Conservation (phyloP, 2,888 invertebrate genomes). For the Stenurella melanura region DNA sequence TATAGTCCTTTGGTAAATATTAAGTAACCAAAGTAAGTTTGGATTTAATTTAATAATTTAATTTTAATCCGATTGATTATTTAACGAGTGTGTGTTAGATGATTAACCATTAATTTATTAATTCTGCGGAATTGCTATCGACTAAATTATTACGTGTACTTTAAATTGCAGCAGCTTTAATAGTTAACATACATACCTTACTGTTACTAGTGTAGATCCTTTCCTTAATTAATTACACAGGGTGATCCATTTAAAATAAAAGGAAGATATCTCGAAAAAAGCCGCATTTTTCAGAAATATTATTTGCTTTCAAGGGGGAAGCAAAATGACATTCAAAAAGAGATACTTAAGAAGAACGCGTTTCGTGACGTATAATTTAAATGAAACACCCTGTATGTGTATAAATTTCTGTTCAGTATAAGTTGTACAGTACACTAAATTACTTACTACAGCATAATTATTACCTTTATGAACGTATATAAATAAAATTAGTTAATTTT, state of each 20-base stretch:
- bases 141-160: neutral
- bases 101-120: neutral
- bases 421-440: neutral
- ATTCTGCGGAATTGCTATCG: neutral
- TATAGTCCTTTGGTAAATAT: neutral
- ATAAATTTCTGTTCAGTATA: neutral
- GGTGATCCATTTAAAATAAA: too few species aligned
- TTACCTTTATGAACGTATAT: neutral
- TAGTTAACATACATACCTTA: neutral
- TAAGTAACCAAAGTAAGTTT: too few species aligned
- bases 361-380: too few species aligned
- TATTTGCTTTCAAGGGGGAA: too few species aligned
- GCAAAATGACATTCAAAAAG: too few species aligned
- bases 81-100: neutral
- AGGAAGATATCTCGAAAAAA: too few species aligned
- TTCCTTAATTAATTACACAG: too few species aligned
- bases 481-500: neutral
- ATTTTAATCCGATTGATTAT: neutral
- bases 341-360: too few species aligned
- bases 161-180: conserved; percentile 28
- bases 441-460: neutral
- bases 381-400: too few species aligned
- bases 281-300: too few species aligned
- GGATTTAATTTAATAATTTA: neutral
- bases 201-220: too few species aligned